Evolutionary conservation across 2,113 vertebrate species (phyloP), one percentile per base, ranked within the genome.

Genomic region (Corythornis vintsioides): DNA sequence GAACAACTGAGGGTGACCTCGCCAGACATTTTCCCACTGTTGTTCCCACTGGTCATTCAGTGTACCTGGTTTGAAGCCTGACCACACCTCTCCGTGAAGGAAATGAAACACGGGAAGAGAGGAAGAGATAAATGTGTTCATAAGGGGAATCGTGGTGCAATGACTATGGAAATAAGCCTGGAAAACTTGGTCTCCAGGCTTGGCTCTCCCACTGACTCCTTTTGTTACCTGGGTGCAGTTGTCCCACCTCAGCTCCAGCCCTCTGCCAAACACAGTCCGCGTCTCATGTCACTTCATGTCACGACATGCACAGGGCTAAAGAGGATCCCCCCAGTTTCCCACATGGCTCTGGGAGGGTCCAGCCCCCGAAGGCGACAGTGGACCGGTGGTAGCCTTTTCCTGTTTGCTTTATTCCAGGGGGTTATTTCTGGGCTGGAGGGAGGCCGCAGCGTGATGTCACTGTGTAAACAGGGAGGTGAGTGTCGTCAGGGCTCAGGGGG

Each of bases 381-480:
- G 26, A 50, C 48, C 3, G 6, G 83, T 7, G 6, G 40, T 3
- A 48, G 35, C 53, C 55, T 74, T 87, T 94, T 92, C 92, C 92
- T 91, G 88, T 97, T 97, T 97, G 96, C 93, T 86, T 96, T 95
- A 88, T 96, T 94, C 91, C 80, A 66, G 40, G 90, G 87, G 95
- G 91, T 94, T 96, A 89, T 97, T 96, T 93, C 95, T 92, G 91
- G 66, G 90, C 85, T 57, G 53, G 87, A 94, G 91, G 86, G 95
- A 96, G 93, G 66, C 86, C 83, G 59, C 60, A 33, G 92, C 10
- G 82, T 98, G 97, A 98, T 97, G 97, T 98, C 97, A 98, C 96
- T 98, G 85, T 97, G 93, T 97, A 98, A 98, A 98, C 96, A 98
- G 84, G 92, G 96, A 96, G 95, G 87, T 95, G 90, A 96, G 95